A percentile compares a stretch with the other conserved stretches of the same genome.
phyloP scores from a whole-genome alignment of 2,113 vertebrate genomes.

The Saguinus midas region DNA sequence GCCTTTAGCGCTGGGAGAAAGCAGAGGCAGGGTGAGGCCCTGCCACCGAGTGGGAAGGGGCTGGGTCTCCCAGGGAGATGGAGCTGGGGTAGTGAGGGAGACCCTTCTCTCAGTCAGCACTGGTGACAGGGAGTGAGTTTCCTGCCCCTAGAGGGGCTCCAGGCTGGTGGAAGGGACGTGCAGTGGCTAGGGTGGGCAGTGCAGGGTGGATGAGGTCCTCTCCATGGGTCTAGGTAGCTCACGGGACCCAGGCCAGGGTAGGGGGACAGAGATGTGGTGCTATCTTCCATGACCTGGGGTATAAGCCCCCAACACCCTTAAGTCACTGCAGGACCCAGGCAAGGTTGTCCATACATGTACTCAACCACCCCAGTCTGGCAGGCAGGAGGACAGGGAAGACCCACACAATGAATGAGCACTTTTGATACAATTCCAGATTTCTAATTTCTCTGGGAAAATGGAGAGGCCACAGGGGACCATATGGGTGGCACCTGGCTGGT shows the following conservation, averaged over 20 bases:
- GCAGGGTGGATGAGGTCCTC: background rate
- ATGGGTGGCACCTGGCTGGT: background rate
- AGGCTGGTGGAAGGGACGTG: background rate
- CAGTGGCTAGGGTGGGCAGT: background rate
- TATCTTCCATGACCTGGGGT: background rate
- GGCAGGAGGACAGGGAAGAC: background rate
- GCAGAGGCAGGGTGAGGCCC: background rate
- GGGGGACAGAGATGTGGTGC: background rate
- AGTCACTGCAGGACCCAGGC: background rate
- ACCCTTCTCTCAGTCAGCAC: background rate
- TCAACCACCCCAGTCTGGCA: background rate
- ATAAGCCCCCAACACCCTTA: background rate
- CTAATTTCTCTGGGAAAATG: background rate
- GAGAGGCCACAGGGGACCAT: background rate
- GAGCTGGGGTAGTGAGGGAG: background rate
- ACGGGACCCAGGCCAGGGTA: background rate
- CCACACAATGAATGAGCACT: background rate
- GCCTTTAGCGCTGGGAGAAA: slow-evolving; percentile 89
- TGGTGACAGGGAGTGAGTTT: background rate
- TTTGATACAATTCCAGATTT: background rate
- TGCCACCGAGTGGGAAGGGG: rapidly evolving
- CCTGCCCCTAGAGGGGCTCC: background rate
- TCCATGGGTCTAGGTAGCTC: background rate
- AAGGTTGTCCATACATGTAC: background rate
- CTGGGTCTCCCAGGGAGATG: background rate